Percentiles rank a stretch among this genome's conserved stretches.
These are phyloP conservation scores for Brachymystax lenok DNA, from an alignment of 2,797 vertebrate genomes.

Conservation along the genomic window DNA sequence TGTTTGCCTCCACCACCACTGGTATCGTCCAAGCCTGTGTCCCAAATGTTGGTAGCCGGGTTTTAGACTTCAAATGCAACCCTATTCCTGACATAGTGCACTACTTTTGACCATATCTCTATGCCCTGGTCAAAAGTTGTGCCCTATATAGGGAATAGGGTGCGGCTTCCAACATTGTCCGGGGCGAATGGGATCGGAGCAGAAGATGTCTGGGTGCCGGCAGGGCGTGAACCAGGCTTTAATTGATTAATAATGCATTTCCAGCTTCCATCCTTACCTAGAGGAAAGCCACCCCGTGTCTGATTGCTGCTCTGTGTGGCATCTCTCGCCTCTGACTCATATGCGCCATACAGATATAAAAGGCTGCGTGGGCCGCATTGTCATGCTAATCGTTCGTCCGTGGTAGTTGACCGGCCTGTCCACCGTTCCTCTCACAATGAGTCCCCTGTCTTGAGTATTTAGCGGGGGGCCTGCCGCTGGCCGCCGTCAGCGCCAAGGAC, in stretches of 20 bases:
- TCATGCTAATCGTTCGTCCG: conserved; percentile 64
- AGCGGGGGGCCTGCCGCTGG: conserved; percentile 51
- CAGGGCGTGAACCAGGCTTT: conserved; percentile 42
- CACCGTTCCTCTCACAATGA: conserved; percentile 55
- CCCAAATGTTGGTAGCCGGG: too few relatives aligned
- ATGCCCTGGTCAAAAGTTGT: neutral
- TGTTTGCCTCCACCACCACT: conserved; percentile 20
- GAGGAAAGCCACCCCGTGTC: conserved; percentile 35
- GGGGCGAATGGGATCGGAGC: conserved; percentile 28
- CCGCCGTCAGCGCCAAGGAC: conserved; percentile 25
- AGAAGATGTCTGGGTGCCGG: conserved; percentile 15
- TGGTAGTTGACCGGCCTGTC: conserved; percentile 32
- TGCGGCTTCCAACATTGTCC: neutral
- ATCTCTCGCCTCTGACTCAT: conserved; percentile 34
- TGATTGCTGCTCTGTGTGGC: conserved; percentile 43
- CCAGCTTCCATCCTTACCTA: conserved; percentile 17
- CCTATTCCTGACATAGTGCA: neutral
- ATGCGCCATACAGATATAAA: conserved; percentile 23
- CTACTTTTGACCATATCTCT: neutral
- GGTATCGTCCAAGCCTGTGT: conserved; percentile 15
- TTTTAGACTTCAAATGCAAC: neutral
- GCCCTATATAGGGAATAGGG: neutral
- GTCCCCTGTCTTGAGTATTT: conserved; percentile 56
- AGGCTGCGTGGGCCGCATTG: conserved; percentile 55
- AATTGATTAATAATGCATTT: conserved; percentile 62